These are phyloP conservation scores for Panopea generosa DNA, from an alignment of 2,888 invertebrate genomes.

Conservation along the genomic window DNA sequence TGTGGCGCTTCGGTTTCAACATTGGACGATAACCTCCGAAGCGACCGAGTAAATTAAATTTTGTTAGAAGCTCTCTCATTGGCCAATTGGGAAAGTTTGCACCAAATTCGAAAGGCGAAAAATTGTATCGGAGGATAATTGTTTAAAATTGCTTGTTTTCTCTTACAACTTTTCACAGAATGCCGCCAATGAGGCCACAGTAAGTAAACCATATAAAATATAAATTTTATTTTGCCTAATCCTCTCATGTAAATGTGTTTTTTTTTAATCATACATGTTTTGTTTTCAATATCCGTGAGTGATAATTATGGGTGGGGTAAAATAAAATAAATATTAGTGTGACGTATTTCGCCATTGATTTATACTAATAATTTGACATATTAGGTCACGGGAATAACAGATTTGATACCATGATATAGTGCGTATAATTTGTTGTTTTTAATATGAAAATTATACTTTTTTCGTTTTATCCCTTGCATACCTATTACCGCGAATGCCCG, in stretches of 20 bases:
- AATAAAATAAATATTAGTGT: not conserved
- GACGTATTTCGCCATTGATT: no score
- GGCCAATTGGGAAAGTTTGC: conserved; percentile 1
- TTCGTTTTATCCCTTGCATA: no score
- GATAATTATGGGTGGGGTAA: conserved; percentile 13
- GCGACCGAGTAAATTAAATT: conserved; percentile 7
- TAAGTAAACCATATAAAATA: conserved; percentile 52
- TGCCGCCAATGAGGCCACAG: conserved; percentile 69
- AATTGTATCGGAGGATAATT: not conserved
- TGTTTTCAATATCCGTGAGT: no score
- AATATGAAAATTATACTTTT: no score
- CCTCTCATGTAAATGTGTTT: no score
- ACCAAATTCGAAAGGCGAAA: conserved; percentile 43
- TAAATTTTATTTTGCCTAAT: no score
- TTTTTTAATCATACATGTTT: no score
- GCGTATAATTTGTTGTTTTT: no score
- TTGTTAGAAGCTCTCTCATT: conserved; percentile 26
- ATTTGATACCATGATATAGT: no score
- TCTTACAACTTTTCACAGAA: not conserved
- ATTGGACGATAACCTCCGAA: conserved; percentile 1
- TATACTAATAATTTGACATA: no score
- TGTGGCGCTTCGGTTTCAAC: not conserved
- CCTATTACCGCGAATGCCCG: no score
- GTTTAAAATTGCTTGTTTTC: not conserved
- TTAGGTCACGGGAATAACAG: no score